Conservation (phyloP, 2,113 vertebrate species). For the Mungos mungo region DNA sequence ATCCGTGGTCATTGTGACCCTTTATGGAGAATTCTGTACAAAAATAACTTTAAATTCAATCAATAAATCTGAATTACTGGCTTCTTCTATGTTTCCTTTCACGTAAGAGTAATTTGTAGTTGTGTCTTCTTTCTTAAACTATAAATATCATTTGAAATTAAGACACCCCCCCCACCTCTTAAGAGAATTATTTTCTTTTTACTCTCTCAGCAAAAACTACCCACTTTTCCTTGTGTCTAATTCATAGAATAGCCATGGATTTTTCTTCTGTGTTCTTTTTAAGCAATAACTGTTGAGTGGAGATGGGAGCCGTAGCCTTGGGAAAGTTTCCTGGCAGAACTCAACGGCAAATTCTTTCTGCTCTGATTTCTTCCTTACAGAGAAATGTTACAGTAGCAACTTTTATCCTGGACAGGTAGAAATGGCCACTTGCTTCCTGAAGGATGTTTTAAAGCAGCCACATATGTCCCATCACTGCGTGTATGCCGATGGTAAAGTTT, state of each 20-base stretch:
- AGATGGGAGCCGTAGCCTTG: background rate
- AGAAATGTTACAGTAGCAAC: background rate
- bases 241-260: background rate
- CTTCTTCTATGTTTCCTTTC: background rate
- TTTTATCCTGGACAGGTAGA: background rate
- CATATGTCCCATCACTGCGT: background rate
- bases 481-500: background rate
- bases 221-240: slow-evolving; percentile 4
- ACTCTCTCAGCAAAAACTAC: background rate
- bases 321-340: background rate
- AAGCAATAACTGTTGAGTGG: background rate
- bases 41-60: background rate
- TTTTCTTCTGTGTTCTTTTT: background rate
- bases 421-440: background rate
- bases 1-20: background rate
- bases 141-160: background rate
- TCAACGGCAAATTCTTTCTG: background rate
- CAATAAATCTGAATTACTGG: background rate
- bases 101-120: background rate
- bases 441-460: background rate
- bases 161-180: background rate
- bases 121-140: background rate
- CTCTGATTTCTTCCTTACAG: background rate
- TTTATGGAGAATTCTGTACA: background rate
- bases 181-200: background rate